phyloP scores from a whole-genome alignment of 2,888 invertebrate genomes.

The Troglohyphantes excavatus region DNA sequence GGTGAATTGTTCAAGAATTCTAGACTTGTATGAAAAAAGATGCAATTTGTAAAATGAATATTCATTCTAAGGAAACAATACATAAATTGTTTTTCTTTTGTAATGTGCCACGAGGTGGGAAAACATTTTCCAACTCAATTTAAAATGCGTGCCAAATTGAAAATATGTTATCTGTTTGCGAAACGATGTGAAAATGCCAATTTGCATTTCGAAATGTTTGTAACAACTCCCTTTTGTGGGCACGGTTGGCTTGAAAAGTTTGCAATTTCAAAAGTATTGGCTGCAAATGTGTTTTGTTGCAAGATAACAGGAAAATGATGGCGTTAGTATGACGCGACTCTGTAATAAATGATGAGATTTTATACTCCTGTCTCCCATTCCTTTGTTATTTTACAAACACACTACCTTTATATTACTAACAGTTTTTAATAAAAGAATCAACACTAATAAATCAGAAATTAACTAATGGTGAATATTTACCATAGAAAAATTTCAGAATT shows the following conservation, averaged over 20 bases:
- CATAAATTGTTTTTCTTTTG: not conserved
- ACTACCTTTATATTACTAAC: too few species aligned
- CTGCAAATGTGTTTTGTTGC: not conserved
- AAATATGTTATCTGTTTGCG: not conserved
- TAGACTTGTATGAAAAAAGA: too few species aligned
- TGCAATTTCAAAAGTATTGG: not conserved
- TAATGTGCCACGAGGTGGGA: not conserved
- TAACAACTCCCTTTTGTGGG: not conserved
- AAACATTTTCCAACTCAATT: not conserved
- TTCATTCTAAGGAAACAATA: too few species aligned
- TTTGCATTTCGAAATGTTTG: not conserved
- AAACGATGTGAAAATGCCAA: not conserved
- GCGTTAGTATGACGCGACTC: conserved; percentile 13
- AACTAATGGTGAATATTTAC: too few species aligned
- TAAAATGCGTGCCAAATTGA: conserved; percentile 17
- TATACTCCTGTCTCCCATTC: conserved; percentile 3
- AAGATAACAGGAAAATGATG: conserved; percentile 2
- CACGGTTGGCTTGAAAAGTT: not conserved
- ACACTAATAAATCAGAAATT: too few species aligned
- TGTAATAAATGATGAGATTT: conserved; percentile 34
- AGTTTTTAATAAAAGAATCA: too few species aligned
- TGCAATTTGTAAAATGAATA: too few species aligned
- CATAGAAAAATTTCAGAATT: too few species aligned
- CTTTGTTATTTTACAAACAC: too few species aligned
- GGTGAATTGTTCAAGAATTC: too few species aligned